A percentile compares a stretch with the other conserved stretches of the same genome.
Evolutionary conservation across 2,888 invertebrate genomes (phyloP).

Genomic region (Cryptus armator): DNA sequence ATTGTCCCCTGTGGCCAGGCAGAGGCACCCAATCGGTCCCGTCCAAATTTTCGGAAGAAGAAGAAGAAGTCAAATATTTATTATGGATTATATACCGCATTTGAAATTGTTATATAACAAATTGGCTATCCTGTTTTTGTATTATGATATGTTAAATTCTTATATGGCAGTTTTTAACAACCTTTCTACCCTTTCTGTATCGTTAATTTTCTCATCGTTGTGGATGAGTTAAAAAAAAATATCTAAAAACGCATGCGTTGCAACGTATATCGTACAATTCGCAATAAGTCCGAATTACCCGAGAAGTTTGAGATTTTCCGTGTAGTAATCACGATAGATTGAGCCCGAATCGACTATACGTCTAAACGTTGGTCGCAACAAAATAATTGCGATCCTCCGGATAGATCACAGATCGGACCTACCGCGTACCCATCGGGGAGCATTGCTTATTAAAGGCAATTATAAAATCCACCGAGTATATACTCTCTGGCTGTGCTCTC

Average conservation of each 20-base stretch:
- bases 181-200: too few species aligned
- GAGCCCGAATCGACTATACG: slow-evolving; percentile 17
- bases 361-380: slow-evolving; percentile 59
- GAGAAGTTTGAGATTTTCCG: slow-evolving; percentile 1
- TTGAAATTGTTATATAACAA: too few species aligned
- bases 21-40: too few species aligned
- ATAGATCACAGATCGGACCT: slow-evolving; percentile 59
- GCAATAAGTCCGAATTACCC: neutral
- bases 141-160: too few species aligned
- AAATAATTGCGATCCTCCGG: slow-evolving; percentile 62
- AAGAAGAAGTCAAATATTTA: too few species aligned
- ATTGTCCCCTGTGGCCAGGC: too few species aligned
- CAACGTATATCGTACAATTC: neutral
- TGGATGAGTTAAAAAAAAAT: neutral
- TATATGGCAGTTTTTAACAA: too few species aligned
- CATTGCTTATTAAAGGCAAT: slow-evolving; percentile 71
- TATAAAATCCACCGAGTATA: slow-evolving; percentile 62
- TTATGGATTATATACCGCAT: too few species aligned
- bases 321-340: slow-evolving; percentile 40
- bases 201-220: too few species aligned
- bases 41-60: neutral
- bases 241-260: neutral
- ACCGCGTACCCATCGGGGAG: slow-evolving; percentile 50
- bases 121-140: too few species aligned
- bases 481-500: slow-evolving; percentile 10